Evolutionary conservation across 2,113 vertebrate genomes (phyloP).

Genomic region (Alaudala cheleensis): DNA sequence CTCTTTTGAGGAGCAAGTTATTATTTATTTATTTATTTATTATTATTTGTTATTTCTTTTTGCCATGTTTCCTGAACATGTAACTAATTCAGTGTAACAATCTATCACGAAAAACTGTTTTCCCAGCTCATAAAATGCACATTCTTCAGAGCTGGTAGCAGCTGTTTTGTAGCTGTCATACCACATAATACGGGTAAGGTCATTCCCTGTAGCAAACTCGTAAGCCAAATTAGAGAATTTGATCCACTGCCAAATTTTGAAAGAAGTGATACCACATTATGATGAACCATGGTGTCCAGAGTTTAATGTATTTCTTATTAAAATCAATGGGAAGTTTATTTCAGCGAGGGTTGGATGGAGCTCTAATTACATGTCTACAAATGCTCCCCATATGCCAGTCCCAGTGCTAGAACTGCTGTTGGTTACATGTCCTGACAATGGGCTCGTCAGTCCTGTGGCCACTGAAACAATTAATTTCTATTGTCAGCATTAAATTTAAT

Average conservation of each 20-base stretch:
- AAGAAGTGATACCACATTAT: background rate
- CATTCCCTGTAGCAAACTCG: background rate
- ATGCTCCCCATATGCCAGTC: background rate
- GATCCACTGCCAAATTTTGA: background rate
- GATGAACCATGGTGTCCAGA: background rate
- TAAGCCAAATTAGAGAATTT: conserved; percentile 7
- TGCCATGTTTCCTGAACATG: background rate
- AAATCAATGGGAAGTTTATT: conserved; percentile 44
- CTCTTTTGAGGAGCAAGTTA: background rate
- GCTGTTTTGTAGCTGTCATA: conserved; percentile 37
- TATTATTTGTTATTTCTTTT: background rate
- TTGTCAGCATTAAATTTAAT: background rate
- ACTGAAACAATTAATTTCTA: background rate
- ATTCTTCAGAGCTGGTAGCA: background rate
- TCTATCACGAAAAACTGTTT: background rate
- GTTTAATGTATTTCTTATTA: conserved; percentile 37
- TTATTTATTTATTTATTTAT: background rate
- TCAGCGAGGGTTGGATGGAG: background rate
- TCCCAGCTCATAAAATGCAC: background rate
- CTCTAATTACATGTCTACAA: conserved; percentile 8
- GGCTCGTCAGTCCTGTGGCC: background rate
- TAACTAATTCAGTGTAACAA: background rate
- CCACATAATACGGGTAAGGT: background rate
- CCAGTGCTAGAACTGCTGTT: background rate
- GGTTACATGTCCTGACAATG: background rate